These are phyloP conservation scores for Hypotaenidia okinawae DNA, from an alignment of 2,797 vertebrate species.

Conservation along the genomic window DNA sequence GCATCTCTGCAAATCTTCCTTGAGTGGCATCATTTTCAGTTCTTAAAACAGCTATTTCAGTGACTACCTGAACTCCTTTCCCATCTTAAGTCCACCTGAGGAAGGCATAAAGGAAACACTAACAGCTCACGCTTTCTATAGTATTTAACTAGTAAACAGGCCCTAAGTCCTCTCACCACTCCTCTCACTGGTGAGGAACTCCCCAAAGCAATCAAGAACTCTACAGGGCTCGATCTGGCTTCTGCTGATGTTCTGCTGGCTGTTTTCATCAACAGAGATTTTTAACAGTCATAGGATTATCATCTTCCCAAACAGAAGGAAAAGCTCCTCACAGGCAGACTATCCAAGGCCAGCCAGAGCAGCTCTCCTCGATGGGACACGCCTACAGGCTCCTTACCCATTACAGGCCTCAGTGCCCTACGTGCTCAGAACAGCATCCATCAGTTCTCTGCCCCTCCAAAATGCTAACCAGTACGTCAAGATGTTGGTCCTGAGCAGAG, in stretches of 20 bases:
- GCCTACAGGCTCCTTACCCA: background rate
- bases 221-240: background rate
- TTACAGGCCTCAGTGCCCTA: fast-evolving
- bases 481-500: background rate
- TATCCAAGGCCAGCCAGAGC: background rate
- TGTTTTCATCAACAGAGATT: background rate
- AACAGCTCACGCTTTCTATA: fast-evolving
- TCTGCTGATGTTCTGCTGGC: background rate
- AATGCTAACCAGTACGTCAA: background rate
- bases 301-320: background rate
- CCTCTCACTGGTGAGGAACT: background rate
- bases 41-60: background rate
- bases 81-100: background rate
- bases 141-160: too few relatives aligned
- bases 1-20: background rate
- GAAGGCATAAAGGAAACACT: background rate
- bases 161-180: background rate
- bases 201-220: fast-evolving
- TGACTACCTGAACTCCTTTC: too few relatives aligned
- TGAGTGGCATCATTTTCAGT: fast-evolving
- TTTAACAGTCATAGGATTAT: background rate
- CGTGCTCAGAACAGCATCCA: background rate
- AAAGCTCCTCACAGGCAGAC: background rate
- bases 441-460: too few relatives aligned
- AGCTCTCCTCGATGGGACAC: background rate